A percentile compares a stretch with the other conserved stretches of the same genome.
These are phyloP conservation scores for Bombus superbus DNA, from an alignment of 1,140 invertebrate species.

Conservation along the genomic window DNA sequence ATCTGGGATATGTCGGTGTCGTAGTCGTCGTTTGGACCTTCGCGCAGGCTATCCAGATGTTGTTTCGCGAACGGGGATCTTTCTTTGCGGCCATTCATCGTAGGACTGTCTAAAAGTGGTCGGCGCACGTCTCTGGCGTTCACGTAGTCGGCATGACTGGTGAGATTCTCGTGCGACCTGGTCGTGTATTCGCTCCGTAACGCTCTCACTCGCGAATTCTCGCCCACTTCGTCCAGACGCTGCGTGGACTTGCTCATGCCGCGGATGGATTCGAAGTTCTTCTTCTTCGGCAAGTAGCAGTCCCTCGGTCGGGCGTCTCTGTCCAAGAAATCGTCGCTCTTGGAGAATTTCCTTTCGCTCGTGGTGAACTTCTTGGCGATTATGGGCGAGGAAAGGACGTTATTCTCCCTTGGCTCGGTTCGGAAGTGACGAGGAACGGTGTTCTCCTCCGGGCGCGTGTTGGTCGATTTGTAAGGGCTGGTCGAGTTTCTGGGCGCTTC, in stretches of 20 bases:
- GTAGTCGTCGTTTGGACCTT: constrained; percentile 78
- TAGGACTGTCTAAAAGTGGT: constrained; percentile 49
- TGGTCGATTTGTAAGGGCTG: constrained; percentile 53
- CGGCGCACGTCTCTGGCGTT: constrained; percentile 69
- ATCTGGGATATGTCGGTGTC: constrained; percentile 80
- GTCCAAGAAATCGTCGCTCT: constrained; percentile 75
- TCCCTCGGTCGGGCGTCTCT: constrained; percentile 60
- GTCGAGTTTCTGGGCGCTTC: constrained; percentile 42
- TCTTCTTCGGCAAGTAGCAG: constrained; percentile 71
- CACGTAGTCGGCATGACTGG: constrained; percentile 70
- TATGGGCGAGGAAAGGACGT: constrained; percentile 59
- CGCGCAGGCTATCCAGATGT: constrained; percentile 73
- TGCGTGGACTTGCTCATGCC: constrained; percentile 80
- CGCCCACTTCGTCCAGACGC: constrained; percentile 75
- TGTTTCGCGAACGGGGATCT: constrained; percentile 68
- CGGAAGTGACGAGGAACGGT: constrained; percentile 34
- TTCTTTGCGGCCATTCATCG: constrained; percentile 64
- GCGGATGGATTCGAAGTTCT: constrained; percentile 75
- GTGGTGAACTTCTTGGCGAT: constrained; percentile 68
- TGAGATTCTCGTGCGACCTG: constrained; percentile 78
- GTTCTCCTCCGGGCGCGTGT: constrained; percentile 48
- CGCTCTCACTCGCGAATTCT: constrained; percentile 69
- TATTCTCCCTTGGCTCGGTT: constrained; percentile 49
- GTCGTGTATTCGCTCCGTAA: constrained; percentile 75
- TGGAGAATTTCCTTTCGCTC: constrained; percentile 74